A percentile compares a stretch with the other conserved stretches of the same genome.
Conservation (phyloP, 2,888 invertebrate genomes). For the Eulithis testata region DNA sequence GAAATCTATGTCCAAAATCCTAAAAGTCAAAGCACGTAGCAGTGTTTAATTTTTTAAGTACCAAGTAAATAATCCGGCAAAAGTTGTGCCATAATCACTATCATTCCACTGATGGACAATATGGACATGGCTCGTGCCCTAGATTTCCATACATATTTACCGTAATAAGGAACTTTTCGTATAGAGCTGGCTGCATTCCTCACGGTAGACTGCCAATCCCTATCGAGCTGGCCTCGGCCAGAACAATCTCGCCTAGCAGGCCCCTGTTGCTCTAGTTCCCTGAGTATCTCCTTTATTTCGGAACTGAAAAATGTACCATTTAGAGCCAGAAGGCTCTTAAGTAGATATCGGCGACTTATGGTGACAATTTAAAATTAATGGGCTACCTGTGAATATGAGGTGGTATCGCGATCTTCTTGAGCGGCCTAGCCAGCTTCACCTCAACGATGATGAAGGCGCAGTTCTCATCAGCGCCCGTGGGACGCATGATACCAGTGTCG, state of each 20-base stretch:
- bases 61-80: no score
- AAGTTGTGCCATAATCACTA: no score
- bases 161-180: conserved; percentile 68
- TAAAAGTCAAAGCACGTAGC: no score
- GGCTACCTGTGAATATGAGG: conserved; percentile 58
- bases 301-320: conserved; percentile 44
- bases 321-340: no score
- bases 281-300: conserved; percentile 64
- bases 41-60: no score
- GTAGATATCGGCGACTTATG: no score
- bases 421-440: conserved; percentile 59
- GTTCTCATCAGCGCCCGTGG: conserved; percentile 63
- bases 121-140: no score
- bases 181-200: conserved; percentile 56
- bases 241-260: conserved; percentile 57
- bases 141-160: conserved; percentile 44
- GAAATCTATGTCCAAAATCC: no score
- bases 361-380: no score
- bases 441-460: conserved; percentile 68
- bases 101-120: no score
- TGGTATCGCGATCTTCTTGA: conserved; percentile 57
- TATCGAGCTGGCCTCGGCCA: conserved; percentile 65
- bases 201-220: conserved; percentile 64
- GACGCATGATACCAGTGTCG: conserved; percentile 35
- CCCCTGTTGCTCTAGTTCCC: conserved; percentile 51